These are phyloP conservation scores for Melanotus villosus DNA, from an alignment of 2,888 invertebrate genomes.

Conservation along the genomic window DNA sequence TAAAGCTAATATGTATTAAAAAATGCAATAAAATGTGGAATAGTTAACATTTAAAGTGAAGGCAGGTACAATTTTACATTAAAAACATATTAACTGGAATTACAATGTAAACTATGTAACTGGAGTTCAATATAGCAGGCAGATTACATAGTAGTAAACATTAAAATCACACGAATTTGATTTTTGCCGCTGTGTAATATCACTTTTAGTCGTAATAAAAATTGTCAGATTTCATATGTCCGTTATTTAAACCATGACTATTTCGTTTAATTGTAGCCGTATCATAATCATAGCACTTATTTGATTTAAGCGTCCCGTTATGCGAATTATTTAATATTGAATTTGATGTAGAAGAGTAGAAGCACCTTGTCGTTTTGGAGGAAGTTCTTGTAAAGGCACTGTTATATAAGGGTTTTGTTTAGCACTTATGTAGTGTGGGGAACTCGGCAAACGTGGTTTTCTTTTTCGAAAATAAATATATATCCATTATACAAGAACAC, in stretches of 20 bases:
- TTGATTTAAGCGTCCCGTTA: constrained; percentile 69
- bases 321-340: constrained; percentile 59
- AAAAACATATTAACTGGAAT: background rate
- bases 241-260: constrained; percentile 79
- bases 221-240: constrained; percentile 60
- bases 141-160: no score
- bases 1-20: constrained; percentile 16
- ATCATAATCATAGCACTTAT: constrained; percentile 79
- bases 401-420: constrained; percentile 89
- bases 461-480: constrained; percentile 64
- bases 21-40: constrained; percentile 9
- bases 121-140: no score
- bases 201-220: constrained; percentile 49
- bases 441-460: constrained; percentile 77
- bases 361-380: constrained; percentile 65
- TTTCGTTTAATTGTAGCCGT: constrained; percentile 82
- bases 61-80: constrained; percentile 33
- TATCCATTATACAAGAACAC: constrained; percentile 57
- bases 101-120: background rate
- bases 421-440: constrained; percentile 85
- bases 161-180: no score
- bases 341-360: constrained; percentile 67
- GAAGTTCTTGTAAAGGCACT: constrained; percentile 84
- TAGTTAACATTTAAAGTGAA: constrained; percentile 22
- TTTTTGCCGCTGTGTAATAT: background rate